Base-by-base conservation (phyloP, 2,888 invertebrate genomes). In the Drosophila yooni region DNA sequence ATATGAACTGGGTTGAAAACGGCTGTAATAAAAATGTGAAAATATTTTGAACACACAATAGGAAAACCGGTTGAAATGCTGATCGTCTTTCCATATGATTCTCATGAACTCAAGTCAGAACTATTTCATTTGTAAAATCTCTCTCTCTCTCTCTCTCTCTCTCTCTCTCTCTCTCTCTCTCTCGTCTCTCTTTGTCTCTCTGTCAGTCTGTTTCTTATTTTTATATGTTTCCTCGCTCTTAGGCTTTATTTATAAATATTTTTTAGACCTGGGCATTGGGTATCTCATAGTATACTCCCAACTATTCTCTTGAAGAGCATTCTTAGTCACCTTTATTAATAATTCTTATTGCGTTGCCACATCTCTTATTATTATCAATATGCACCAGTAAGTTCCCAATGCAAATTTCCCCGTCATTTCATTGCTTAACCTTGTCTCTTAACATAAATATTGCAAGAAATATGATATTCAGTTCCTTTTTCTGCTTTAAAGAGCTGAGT, bases 351-450 rank as follows among this genome's bases (percentile, higher is more conserved):
- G 51, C 68, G 34, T 66, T 67, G 34, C 50, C 27, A 52, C 25
- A 48, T 25, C 25, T 36, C 34, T 50, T 48, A 21, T 63, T 64
- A 27, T 40, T 65, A 31, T 51, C 27, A 50, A 65, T 65, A 38
- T 27, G 63, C 63, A 59, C 11, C 70, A 50, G 56, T 21, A 67
- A 33, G 34, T 46, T 33, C 59, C 43, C n/a, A 43, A 58, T 58
- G 31, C 46, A 63, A 62, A 40, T 51, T 34, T 62, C 25, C 25
- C 43, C 46, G 54, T 56, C 56, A 50, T 70, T 50, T 31, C 38
- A 29, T 70, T 70, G 53, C 50, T 51, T 68, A 78, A 33, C 74
- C 82, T 82, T 84, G 79, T 18, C 5, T 25, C 10, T 54, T 40
- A 64, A 51, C 36, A 34, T 59, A 54, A 70, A 51, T 63, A 59